These are phyloP conservation scores for Theodoxus fluviatilis DNA, from an alignment of 2,888 invertebrate genomes.

Conservation along the genomic window DNA sequence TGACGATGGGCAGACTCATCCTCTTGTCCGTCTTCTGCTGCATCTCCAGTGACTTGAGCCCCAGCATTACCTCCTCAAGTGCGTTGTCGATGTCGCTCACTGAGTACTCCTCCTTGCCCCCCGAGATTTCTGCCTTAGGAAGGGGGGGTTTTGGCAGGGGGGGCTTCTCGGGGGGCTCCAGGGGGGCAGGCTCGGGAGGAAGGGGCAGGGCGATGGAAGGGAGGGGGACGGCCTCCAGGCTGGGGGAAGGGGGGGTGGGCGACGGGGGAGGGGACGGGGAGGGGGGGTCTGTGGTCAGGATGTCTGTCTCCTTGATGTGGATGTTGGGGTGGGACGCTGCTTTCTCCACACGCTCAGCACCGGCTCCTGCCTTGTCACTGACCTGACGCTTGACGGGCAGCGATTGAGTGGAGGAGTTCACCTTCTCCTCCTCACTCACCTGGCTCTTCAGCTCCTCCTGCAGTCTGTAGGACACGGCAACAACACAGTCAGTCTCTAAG, in stretches of 20 bases:
- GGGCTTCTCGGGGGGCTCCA: not conserved
- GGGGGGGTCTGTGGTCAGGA: constrained; percentile 35
- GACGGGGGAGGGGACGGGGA: constrained; percentile 30
- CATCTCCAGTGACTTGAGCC: constrained; percentile 60
- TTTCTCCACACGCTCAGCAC: constrained; percentile 36
- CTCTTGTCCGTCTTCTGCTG: constrained; percentile 57
- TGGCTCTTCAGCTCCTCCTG: constrained; percentile 47
- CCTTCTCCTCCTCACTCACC: constrained; percentile 47
- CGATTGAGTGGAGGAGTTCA: constrained; percentile 53
- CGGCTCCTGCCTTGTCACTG: constrained; percentile 36
- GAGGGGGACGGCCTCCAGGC: constrained; percentile 19
- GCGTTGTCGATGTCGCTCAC: constrained; percentile 62
- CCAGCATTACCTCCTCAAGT: constrained; percentile 65
- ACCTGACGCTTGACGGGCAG: constrained; percentile 42
- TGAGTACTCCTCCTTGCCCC: constrained; percentile 28
- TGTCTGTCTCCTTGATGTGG: constrained; percentile 44
- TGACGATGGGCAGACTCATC: constrained; percentile 52
- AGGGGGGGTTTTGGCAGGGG: not conserved
- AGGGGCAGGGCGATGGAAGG: constrained; percentile 15
- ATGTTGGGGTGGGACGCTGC: constrained; percentile 51
- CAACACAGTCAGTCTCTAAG: too few species aligned
- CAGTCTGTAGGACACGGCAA: constrained; percentile 8
- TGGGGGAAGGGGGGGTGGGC: constrained; percentile 25
- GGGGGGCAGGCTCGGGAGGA: not conserved
- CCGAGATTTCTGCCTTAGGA: constrained; percentile 4